Base-by-base conservation (phyloP, 1,140 invertebrate species). In the Drosophila burlai region DNA sequence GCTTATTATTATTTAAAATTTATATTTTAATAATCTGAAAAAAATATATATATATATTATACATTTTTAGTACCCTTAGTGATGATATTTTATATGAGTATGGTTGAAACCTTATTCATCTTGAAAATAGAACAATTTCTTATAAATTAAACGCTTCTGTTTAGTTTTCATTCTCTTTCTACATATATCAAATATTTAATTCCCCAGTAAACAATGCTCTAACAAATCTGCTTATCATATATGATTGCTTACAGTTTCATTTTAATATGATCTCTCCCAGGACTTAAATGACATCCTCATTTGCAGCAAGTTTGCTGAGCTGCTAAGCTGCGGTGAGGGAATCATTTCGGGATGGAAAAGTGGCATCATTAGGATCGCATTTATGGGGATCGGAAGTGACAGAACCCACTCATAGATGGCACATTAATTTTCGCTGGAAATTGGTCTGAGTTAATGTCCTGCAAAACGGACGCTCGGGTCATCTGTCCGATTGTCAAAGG, bases 341-440 rank as follows among this genome's bases (percentile, higher is more conserved):
- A 18, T 40, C 26, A 42, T 61, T 46, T 67, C 13, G 24, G 24
- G 11, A 38, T 29, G 49, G 43, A 45, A 52, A 57, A 61, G 54
- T 72, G 57, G n/a, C 64, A 78, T 80, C 81, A 86, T 86, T 86
- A 89, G 67, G 52, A 63, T 49, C 64, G 24, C 38, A 58, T 66
- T 76, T 76, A 72, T 82, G 74, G 62, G 67, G 45, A 69, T 66
- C 58, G 64, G 52, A 77, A 69, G 67, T 76, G 67, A 62, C 62
- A 58, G 61, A 68, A 66, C 50, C 76, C 83, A 80, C 71, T 80
- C 75, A 77, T 64, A 81, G 69, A 40, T 54, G 65, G 59, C 46
- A 81, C 81, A 90, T 89, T 87, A 84, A 76, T 67, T 73, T 63
- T 54, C 38, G 3, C n/a, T 79, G 63, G 36, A 66, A 76, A 76